Evolutionary conservation across 2,113 vertebrate genomes (phyloP), one percentile per base, ranked within the genome.

Genomic region (Chiloscyllium plagiosum): DNA sequence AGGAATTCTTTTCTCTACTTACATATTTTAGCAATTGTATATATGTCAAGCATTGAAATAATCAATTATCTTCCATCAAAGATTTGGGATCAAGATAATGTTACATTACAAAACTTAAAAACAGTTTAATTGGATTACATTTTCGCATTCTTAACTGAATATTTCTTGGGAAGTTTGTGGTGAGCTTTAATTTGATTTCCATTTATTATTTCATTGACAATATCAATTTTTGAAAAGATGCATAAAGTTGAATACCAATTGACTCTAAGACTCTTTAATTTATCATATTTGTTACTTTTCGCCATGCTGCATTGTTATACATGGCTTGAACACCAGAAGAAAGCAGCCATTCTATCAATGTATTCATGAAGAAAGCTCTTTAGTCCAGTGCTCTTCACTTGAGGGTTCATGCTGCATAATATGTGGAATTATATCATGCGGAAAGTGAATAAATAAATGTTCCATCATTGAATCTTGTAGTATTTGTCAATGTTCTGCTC

Each of bases 301-400:
- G 19, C 61, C 19, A 17, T n/a, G 6, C 65, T 92, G 29, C 61
- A 92, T n/a, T 90, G 87, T 90, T 90, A 61, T 56, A 90, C 52
- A 56, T 66, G 17, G 29, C 61, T 92, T 26, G 89, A 22, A 12
- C 7, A 61, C 56, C 56, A 61, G 56, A 61, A 61, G 56, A 61
- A 10, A 93, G 61, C 89, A 93, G 89, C 33, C 89, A 20, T 93
- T 93, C 61, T 65, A 33, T 66, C 89, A n/a, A 66, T 66, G 29
- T 93, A 93, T 66, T 66, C 89, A 93, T 66, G 33, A 93, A 68
- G 61, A 17, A 68, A 93, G 61, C 56, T 93, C 89, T 66, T 68
- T 93, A 37, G 65, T 93, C 65, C 89, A 93, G 33, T 93, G 89
- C 61, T 37, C 56, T 92, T 61, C 52, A 92, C 87, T 65, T 3